Base-by-base conservation (phyloP, 37 sponge, comb jelly and placozoan genomes). In the Trichoplax adhaerens region DNA sequence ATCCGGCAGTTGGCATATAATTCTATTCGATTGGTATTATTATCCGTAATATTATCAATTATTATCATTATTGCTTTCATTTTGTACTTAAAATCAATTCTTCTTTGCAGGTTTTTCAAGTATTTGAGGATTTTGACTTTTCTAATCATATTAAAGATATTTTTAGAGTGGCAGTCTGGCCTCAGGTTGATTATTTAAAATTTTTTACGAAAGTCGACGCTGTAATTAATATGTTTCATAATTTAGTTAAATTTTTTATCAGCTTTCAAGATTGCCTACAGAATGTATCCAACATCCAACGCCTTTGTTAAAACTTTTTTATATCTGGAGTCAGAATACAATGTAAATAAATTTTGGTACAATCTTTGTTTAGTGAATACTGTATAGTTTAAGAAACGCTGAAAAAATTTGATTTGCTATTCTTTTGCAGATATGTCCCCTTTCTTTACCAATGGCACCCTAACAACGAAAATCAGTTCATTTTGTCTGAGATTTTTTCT, bases 201-300 rank as follows among this genome's bases (percentile, higher is more conserved):
- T 29, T 29, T 29, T 29, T 29, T 29, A 29, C 29, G 29, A 29
- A 29, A 29, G 29, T 29, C 29, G 29, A 29, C 29, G 29, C 29
- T 29, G 59, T 48, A 6, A 57, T 46, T 56, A 52, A 3, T 3
- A 54, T 46, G 54, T 2, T 12, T 74, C 5, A 54, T 65, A 29
- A 55, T 46, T 46, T 4, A 4, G 29, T 50, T 54, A n/a, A 2
- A 8, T 2, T 56, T 7, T 2, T 66, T 6, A 57, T 46, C 65
- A 88, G 76, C 69, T 90, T 50, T 58, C 58, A 52, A 58, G 65
- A 62, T 55, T 90, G 50, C 82, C 82, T 6, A 66, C 77, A 6
- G 91, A 90, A 68, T 73, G 80, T 51, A 57, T 86, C 8, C 91
- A 90, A 61, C 56, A 66, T 59, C 91, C 91, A 51, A 90, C 91